These are phyloP conservation scores for Onychostruthus taczanowskii DNA, from an alignment of 2,113 vertebrate species.

Conservation along the genomic window DNA sequence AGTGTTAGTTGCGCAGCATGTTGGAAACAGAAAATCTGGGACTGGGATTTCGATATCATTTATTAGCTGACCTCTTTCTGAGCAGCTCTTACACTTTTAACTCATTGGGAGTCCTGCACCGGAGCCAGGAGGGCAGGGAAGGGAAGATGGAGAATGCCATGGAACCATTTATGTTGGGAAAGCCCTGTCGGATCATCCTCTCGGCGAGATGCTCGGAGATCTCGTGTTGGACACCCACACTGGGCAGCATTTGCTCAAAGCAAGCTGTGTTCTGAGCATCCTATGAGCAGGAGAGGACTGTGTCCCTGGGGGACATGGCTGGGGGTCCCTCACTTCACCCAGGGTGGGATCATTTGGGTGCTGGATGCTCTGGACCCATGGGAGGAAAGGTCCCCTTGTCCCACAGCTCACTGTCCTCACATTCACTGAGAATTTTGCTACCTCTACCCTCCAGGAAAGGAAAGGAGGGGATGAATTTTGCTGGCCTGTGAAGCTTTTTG, in stretches of 20 bases:
- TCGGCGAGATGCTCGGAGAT: rapidly evolving
- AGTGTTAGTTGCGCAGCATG: conserved; percentile 63
- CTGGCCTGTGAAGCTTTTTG: background rate
- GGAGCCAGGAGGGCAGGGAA: background rate
- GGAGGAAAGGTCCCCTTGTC: background rate
- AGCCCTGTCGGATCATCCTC: background rate
- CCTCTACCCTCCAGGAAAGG: background rate
- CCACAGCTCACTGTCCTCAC: background rate
- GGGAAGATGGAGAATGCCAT: background rate
- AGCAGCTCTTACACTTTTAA: conserved; percentile 47
- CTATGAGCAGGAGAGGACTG: rapidly evolving
- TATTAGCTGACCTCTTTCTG: conserved; percentile 48
- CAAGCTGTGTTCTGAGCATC: background rate
- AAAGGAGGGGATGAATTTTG: background rate
- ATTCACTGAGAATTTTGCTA: background rate
- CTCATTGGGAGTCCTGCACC: background rate
- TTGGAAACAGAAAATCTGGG: conserved; percentile 67
- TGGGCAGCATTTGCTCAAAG: rapidly evolving
- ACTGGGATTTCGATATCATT: conserved; percentile 44
- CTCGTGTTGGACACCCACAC: rapidly evolving
- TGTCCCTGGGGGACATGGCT: rapidly evolving
- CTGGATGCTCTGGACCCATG: background rate
- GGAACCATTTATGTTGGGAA: background rate
- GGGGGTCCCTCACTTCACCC: background rate
- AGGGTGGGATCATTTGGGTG: background rate